Base-by-base conservation (phyloP, 2,888 invertebrate species). In the Zele albiditarsus region DNA sequence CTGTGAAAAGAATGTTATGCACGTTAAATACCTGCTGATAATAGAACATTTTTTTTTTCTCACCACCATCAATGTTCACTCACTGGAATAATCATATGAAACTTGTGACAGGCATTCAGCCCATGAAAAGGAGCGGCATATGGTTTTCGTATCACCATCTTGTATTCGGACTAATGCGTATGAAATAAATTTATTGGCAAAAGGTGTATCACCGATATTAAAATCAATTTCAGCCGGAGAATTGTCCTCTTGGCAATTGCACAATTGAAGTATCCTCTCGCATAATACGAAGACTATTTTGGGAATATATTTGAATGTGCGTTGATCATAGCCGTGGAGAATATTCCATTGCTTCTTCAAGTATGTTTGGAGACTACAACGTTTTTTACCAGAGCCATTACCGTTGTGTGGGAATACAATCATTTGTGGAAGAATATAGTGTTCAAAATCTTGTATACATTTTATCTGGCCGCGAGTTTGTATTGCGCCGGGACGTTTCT, bases 391-490 rank as follows among this genome's bases (percentile, higher is more conserved):
- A 25, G 79, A 80, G 27, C 85, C 91, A 90, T 88, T 94, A 93
- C 91, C 93, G 78, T 49, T 68, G 12, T 20, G 33, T 81, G 94
- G 93, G 88, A 93, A 96, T 3, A 95, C 93, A 62, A 94, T 91
- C 80, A 94, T 93, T 87, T 94, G 94, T 14, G 96, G 95, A 86
- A 94, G 92, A 75, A 96, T 91, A 83, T 94, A 95, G 85, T 94
- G 93, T 83, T 95, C 95, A 88, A 97, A 96, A 87, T 95, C 94
- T 85, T 95, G 93, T 49, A 96, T 94, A 84, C 95, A 95, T 65
- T 93, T 90, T 79, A 97, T 95, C 90, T 97, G 97, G 0, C 94
- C 94, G 16, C 94, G 92, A 0, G 96, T 96, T 90, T 97, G 97
- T 49, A 97, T 94, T 0, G 96, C 94, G 76, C 93, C 92, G 0